These are phyloP conservation scores for Rhizoglyphus robini DNA, from an alignment of 1,140 invertebrate species.

Conservation along the genomic window DNA sequence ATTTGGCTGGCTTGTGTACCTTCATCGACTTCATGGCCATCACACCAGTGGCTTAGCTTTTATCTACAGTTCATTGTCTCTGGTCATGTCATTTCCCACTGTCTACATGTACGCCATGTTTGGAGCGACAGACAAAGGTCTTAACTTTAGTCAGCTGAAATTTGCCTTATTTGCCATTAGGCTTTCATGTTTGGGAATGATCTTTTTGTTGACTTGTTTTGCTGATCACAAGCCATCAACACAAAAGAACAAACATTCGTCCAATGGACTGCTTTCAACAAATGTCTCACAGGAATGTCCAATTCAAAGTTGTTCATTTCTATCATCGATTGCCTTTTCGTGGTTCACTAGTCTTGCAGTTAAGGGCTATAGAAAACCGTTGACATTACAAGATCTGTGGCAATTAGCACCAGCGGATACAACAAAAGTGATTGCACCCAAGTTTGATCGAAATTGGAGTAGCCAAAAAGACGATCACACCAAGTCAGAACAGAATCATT, in stretches of 20 bases:
- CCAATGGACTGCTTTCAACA: no score
- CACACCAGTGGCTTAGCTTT: slow-evolving; percentile 75
- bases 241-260: background rate
- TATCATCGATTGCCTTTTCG: no score
- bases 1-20: slow-evolving; percentile 50
- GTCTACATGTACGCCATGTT: slow-evolving; percentile 7
- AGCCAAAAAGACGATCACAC: background rate
- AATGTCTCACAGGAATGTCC: no score
- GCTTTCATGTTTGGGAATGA: background rate
- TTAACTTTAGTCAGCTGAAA: background rate
- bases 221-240: background rate
- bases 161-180: no score
- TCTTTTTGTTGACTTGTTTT: background rate
- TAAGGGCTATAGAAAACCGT: background rate
- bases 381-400: background rate
- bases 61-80: slow-evolving; percentile 57
- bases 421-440: background rate
- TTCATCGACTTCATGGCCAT: slow-evolving; percentile 66
- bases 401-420: background rate
- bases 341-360: background rate
- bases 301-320: no score
- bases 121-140: slow-evolving; percentile 32
- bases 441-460: background rate
- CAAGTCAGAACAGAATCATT: no score
- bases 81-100: background rate